Conservation (phyloP, 2,888 invertebrate genomes). For the Synergus japonicus region DNA sequence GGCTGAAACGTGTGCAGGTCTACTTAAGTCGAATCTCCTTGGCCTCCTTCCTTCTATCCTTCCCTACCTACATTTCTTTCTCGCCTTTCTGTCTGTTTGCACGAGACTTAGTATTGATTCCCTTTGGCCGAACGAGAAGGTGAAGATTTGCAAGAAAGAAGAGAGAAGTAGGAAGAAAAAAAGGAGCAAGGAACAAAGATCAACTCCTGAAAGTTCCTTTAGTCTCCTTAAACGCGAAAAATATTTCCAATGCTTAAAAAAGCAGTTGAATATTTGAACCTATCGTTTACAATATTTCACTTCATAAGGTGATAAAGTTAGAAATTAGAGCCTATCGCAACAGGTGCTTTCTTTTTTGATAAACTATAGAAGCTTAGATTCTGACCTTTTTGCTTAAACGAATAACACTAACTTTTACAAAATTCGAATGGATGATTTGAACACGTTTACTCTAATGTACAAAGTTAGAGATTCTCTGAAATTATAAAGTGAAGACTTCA, state of each 20-base stretch:
- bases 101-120: constrained; percentile 52
- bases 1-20: constrained; percentile 47
- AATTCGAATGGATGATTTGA: too few relatives aligned
- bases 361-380: too few relatives aligned
- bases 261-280: too few relatives aligned
- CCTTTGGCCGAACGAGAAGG: constrained; percentile 39
- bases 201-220: neutral
- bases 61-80: constrained; percentile 43
- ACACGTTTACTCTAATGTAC: neutral
- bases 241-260: neutral
- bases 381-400: too few relatives aligned
- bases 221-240: neutral
- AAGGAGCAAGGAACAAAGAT: neutral
- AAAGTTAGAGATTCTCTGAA: neutral
- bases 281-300: too few relatives aligned
- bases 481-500: neutral
- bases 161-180: constrained; percentile 26
- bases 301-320: too few relatives aligned
- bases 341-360: too few relatives aligned
- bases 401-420: too few relatives aligned
- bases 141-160: neutral
- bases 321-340: too few relatives aligned
- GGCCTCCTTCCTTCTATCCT: constrained; percentile 63
- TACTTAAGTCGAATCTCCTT: constrained; percentile 66
- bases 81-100: constrained; percentile 44